These are phyloP conservation scores for Xerus inauris DNA, from an alignment of 2,113 vertebrate species.

Conservation along the genomic window DNA sequence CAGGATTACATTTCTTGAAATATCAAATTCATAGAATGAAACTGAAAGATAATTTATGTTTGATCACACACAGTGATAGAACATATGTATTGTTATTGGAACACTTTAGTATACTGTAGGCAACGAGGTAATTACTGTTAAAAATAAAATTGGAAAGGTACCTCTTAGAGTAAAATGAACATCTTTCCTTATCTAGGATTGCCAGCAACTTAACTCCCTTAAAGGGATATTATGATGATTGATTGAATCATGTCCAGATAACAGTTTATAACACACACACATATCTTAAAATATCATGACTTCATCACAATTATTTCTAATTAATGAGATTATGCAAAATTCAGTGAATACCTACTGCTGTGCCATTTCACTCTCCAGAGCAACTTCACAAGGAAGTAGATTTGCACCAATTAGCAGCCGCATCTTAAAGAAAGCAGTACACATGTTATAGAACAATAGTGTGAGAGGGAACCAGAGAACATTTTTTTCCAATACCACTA, in stretches of 20 bases:
- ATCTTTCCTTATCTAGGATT: neutral
- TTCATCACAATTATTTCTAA: slow-evolving; percentile 19
- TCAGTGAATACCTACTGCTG: neutral
- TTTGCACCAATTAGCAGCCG: neutral
- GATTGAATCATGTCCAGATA: neutral
- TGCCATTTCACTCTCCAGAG: neutral
- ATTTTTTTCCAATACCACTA: neutral
- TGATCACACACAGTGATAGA: neutral
- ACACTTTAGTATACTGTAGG: neutral
- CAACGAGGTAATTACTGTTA: neutral
- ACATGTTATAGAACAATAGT: neutral
- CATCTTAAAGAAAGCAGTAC: neutral
- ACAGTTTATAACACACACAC: neutral
- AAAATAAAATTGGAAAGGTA: neutral
- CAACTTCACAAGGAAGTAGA: neutral
- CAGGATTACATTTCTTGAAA: neutral
- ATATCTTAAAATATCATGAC: neutral
- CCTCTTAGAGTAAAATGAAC: neutral
- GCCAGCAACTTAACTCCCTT: neutral
- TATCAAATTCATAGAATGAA: slow-evolving; percentile 21
- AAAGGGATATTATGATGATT: neutral
- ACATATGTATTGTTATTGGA: neutral
- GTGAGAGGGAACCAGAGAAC: neutral
- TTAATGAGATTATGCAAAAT: neutral
- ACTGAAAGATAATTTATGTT: neutral